These are phyloP conservation scores for Solenodon paradoxus DNA, from an alignment of 2,113 vertebrate genomes.

Conservation along the genomic window DNA sequence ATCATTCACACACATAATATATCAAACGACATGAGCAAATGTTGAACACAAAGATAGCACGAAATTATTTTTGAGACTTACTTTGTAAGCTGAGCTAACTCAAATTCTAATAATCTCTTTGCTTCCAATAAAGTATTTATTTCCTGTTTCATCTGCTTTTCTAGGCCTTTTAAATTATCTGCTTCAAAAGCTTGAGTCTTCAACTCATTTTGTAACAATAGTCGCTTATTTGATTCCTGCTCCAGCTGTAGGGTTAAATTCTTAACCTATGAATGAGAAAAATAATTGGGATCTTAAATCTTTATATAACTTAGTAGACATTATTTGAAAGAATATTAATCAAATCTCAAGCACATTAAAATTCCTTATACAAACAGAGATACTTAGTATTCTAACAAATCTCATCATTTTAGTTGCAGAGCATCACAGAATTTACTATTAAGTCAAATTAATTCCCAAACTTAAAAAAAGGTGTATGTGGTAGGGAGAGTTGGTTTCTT, in stretches of 20 bases:
- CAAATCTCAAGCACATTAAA: constrained; percentile 21
- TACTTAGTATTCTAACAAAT: constrained; percentile 12
- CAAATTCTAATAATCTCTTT: constrained; percentile 96
- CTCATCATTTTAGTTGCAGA: background rate
- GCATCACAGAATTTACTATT: background rate
- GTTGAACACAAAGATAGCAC: background rate
- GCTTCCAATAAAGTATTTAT: constrained; percentile 93
- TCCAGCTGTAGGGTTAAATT: constrained; percentile 90
- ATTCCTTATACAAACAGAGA: background rate
- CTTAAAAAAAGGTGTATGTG: constrained; percentile 35
- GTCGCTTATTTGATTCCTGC: constrained; percentile 92
- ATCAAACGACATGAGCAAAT: constrained; percentile 14
- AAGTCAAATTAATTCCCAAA: constrained; percentile 29
- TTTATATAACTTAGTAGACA: constrained; percentile 20
- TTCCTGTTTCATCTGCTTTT: constrained; percentile 99
- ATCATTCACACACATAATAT: constrained; percentile 1
- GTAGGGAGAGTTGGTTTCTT: background rate
- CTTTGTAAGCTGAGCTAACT: constrained; percentile 97
- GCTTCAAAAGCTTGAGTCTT: constrained; percentile 92
- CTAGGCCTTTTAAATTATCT: constrained; percentile 92
- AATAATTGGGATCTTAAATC: constrained; percentile 41
- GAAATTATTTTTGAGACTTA: constrained; percentile 79
- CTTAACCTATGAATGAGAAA: constrained; percentile 87
- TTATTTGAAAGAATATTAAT: constrained; percentile 40
- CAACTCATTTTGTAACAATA: constrained; percentile 90